Percentiles rank a stretch among this genome's conserved stretches.
Evolutionary conservation across 2,797 vertebrate genomes (phyloP).

Genomic region (Denticeps clupeoides): DNA sequence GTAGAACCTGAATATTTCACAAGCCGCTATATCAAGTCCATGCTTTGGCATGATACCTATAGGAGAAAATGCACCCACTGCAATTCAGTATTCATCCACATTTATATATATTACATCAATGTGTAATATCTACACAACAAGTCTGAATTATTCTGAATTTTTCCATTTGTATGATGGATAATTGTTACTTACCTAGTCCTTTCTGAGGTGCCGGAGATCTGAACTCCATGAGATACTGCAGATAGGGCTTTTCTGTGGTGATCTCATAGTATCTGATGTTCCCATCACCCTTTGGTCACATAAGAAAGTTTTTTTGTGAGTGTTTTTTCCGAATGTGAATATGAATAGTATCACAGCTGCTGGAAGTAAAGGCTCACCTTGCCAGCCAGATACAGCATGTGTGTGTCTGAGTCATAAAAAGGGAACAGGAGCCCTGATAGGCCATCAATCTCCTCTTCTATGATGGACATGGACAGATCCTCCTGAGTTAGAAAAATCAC

Average conservation of each 20-base stretch:
- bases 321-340: neutral
- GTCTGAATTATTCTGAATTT: too few relatives aligned
- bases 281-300: constrained; percentile 75
- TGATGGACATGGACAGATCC: constrained; percentile 84
- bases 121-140: too few relatives aligned
- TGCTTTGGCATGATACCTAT: constrained; percentile 96
- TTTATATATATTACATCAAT: neutral
- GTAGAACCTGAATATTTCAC: constrained; percentile 95
- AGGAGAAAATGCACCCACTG: too few relatives aligned
- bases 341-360: neutral
- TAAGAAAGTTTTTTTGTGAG: constrained; percentile 1
- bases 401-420: constrained; percentile 91
- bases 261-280: constrained; percentile 98
- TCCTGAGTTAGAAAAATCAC: constrained; percentile 58
- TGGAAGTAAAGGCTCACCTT: too few relatives aligned
- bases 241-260: constrained; percentile 83
- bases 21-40: constrained; percentile 83
- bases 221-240: constrained; percentile 95
- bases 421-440: constrained; percentile 94
- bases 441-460: constrained; percentile 91
- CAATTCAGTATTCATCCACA: neutral
- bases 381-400: constrained; percentile 95
- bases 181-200: constrained; percentile 75
- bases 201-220: constrained; percentile 89
- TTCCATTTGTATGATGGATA: neutral